phyloP scores from a whole-genome alignment of 2,888 invertebrate genomes.

The Drosophila ezoana region DNA sequence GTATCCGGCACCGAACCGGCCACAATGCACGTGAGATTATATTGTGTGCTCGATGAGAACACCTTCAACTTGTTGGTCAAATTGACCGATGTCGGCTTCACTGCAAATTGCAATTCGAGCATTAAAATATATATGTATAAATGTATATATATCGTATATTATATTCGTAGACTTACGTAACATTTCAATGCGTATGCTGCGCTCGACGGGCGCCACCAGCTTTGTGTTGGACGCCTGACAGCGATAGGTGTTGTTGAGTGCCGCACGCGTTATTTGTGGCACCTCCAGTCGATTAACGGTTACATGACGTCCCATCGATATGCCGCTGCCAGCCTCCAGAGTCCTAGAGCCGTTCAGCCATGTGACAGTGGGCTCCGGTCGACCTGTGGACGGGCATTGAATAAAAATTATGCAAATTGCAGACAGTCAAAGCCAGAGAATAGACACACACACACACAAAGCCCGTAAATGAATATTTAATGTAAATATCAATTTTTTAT shows the following conservation, averaged over 20 bases:
- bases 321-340: constrained; percentile 89
- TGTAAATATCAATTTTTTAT: constrained; percentile 51
- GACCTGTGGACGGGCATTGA: constrained; percentile 86
- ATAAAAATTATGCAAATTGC: constrained; percentile 41
- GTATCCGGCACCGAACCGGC: constrained; percentile 95
- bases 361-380: constrained; percentile 93
- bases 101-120: constrained; percentile 85
- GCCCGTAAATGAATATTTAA: constrained; percentile 52
- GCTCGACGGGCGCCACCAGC: constrained; percentile 92
- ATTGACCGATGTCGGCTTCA: constrained; percentile 91
- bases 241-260: constrained; percentile 94
- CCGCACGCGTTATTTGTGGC: constrained; percentile 89
- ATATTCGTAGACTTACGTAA: constrained; percentile 89
- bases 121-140: not conserved
- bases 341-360: constrained; percentile 92
- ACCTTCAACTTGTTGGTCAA: constrained; percentile 91
- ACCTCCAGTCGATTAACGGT: constrained; percentile 92
- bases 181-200: constrained; percentile 93
- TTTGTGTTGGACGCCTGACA: constrained; percentile 95
- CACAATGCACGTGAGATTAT: constrained; percentile 92
- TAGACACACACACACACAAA: not conserved
- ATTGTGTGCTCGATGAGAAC: constrained; percentile 92
- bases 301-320: constrained; percentile 90
- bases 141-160: not conserved
- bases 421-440: not conserved